A percentile compares a stretch with the other conserved stretches of the same genome.
phyloP scores from a whole-genome alignment of 2,113 vertebrate genomes.

The Equus quagga region DNA sequence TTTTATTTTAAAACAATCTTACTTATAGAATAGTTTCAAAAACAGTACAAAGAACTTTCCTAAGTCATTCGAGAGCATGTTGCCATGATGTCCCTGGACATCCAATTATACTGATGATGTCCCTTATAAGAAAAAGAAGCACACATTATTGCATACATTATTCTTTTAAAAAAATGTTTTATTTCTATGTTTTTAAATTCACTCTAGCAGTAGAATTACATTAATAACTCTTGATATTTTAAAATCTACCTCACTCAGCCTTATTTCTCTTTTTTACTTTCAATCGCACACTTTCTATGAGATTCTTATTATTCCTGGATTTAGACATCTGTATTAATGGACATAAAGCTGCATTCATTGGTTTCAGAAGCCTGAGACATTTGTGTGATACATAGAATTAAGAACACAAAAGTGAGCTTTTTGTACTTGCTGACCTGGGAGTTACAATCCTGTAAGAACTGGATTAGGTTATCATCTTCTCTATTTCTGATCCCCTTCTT shows the following conservation, averaged over 20 bases:
- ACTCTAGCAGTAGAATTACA: background rate
- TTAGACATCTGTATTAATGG: background rate
- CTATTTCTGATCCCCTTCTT: background rate
- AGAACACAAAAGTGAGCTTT: background rate
- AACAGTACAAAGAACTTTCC: background rate
- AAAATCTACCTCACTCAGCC: background rate
- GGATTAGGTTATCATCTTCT: background rate
- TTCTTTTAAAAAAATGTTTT: background rate
- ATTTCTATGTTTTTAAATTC: background rate
- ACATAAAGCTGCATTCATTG: background rate
- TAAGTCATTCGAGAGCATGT: background rate
- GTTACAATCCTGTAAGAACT: background rate
- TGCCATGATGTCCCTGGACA: background rate
- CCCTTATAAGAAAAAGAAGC: background rate
- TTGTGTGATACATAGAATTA: background rate
- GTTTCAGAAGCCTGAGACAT: background rate
- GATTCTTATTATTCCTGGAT: background rate
- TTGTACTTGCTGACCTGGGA: background rate
- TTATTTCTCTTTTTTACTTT: background rate
- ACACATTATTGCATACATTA: background rate
- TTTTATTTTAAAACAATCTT: constrained; percentile 15
- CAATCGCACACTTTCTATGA: background rate
- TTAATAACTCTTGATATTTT: background rate
- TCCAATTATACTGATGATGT: background rate
- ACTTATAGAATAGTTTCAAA: background rate